Conservation (phyloP, 2,113 vertebrate species). For the Donacobius atricapilla region DNA sequence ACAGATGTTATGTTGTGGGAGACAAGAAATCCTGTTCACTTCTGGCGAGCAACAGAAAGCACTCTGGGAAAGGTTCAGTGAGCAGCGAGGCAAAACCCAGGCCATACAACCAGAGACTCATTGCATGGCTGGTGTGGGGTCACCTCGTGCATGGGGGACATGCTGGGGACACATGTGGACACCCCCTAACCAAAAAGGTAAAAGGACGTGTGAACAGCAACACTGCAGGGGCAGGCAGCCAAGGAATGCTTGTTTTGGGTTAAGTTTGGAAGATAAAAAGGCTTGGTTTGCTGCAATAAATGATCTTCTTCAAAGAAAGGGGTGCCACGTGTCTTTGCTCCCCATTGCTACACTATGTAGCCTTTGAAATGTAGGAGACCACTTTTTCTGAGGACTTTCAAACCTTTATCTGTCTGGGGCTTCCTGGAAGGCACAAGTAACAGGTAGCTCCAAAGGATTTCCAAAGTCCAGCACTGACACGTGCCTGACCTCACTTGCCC, state of each 20-base stretch:
- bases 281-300: background rate
- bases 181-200: background rate
- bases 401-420: background rate
- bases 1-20: background rate
- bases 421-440: background rate
- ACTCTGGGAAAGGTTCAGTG: background rate
- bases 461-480: background rate
- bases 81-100: background rate
- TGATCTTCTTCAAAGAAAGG: background rate
- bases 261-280: background rate
- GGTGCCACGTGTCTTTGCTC: accelerated
- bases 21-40: background rate
- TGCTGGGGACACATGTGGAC: accelerated
- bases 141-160: background rate
- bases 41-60: background rate
- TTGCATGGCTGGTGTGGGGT: background rate
- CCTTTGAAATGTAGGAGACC: background rate
- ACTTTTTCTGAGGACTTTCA: background rate
- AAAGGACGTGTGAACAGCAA: background rate
- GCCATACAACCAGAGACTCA: accelerated
- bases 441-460: background rate
- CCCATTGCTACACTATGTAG: background rate
- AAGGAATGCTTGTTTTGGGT: background rate
- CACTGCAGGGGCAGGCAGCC: background rate
- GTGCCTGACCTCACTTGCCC: background rate